Percentiles rank a stretch among this genome's conserved stretches.
Conservation (phyloP, 2,797 vertebrate species). For the Macropus fuliginosus region DNA sequence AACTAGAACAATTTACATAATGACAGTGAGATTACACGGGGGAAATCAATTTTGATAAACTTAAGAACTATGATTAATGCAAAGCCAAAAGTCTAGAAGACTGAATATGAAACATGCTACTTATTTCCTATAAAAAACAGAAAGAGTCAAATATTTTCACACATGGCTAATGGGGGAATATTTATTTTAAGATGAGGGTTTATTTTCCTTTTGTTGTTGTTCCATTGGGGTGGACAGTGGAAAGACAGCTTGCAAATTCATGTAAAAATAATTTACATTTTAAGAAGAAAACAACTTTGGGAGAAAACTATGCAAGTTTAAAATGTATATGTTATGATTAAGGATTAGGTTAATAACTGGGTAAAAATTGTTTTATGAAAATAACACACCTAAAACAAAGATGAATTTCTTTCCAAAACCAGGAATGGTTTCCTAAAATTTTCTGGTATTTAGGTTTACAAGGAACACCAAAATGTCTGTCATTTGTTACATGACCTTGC, state of each 20-base stretch:
- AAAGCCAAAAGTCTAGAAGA: neutral
- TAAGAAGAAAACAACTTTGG: neutral
- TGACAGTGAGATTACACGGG: neutral
- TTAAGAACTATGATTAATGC: neutral
- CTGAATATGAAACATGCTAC: neutral
- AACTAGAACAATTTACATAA: neutral
- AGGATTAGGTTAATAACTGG: neutral
- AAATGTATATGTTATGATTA: neutral
- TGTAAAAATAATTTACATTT: neutral
- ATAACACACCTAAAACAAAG: neutral
- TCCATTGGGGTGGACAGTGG: neutral
- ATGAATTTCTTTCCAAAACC: neutral
- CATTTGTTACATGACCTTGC: neutral
- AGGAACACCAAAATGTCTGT: neutral
- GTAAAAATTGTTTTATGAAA: neutral
- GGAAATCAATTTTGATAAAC: neutral
- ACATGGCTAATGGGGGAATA: neutral
- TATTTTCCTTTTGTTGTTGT: neutral
- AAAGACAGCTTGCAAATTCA: neutral
- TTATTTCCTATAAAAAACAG: neutral
- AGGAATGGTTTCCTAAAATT: neutral
- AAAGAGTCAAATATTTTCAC: neutral
- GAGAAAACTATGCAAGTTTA: neutral
- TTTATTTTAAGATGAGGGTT: neutral
- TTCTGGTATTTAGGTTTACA: neutral